Percentiles rank a stretch among this genome's conserved stretches.
Conservation (phyloP, 2,113 vertebrate genomes). For the Promerops cafer region DNA sequence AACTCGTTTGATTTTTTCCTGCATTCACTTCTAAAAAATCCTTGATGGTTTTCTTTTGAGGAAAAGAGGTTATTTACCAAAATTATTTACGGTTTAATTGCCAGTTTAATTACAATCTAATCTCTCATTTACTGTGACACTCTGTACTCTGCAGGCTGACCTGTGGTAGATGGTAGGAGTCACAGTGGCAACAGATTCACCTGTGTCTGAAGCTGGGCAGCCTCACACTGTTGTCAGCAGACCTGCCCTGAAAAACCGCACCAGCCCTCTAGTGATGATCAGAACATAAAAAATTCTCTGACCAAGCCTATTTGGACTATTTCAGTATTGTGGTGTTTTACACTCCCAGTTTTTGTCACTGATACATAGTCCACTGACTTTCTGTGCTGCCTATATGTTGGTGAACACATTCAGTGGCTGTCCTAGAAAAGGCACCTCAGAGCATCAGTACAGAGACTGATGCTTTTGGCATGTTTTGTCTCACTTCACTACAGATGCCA, state of each 20-base stretch:
- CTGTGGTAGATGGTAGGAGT: not conserved
- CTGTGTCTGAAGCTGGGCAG: not conserved
- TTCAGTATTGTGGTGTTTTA: not conserved
- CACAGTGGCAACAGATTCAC: not conserved
- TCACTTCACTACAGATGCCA: not conserved
- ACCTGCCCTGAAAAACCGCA: not conserved
- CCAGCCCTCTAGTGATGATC: not conserved
- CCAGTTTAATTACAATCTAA: conserved; percentile 19
- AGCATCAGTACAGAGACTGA: not conserved
- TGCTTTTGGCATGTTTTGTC: not conserved
- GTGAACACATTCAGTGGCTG: not conserved
- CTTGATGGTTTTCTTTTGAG: not conserved
- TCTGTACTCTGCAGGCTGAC: not conserved
- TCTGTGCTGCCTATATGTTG: not conserved
- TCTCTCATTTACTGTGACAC: not conserved
- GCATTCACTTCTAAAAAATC: not conserved
- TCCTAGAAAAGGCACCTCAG: not conserved
- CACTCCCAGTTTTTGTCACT: not conserved
- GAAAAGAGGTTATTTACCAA: conserved; percentile 4
- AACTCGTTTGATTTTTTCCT: not conserved
- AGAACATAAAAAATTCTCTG: not conserved
- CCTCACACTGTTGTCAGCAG: not conserved
- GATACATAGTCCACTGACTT: not conserved
- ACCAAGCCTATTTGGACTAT: not conserved
- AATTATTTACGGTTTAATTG: conserved; percentile 39